Conservation (phyloP, 2,888 invertebrate species). For the Pyrgus malvae region DNA sequence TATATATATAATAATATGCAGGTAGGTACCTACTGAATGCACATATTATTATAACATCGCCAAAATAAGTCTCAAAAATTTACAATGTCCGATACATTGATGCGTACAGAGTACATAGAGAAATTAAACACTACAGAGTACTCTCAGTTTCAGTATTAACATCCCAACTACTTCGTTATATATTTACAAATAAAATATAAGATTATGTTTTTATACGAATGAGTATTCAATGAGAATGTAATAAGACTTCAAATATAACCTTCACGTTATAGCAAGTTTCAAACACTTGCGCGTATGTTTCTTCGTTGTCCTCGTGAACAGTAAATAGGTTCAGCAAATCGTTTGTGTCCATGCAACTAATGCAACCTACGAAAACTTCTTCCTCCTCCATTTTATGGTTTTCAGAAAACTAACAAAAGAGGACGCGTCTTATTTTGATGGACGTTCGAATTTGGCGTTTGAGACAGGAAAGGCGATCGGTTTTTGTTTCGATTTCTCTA, state of each 20-base stretch:
- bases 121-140: too few relatives aligned
- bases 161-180: too few relatives aligned
- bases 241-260: constrained; percentile 41
- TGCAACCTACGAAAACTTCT: constrained; percentile 73
- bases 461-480: neutral
- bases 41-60: too few relatives aligned
- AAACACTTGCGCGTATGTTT: constrained; percentile 71
- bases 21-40: too few relatives aligned
- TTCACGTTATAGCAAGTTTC: constrained; percentile 71
- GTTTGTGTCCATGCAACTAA: constrained; percentile 72
- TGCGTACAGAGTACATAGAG: too few relatives aligned
- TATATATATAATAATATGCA: too few relatives aligned
- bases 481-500: neutral
- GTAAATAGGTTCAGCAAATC: constrained; percentile 78
- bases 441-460: neutral
- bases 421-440: neutral
- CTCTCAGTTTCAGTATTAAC: too few relatives aligned
- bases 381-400: constrained; percentile 51
- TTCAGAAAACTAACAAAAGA: constrained; percentile 29
- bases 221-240: neutral
- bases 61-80: too few relatives aligned
- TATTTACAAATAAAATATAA: too few relatives aligned
- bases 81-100: too few relatives aligned
- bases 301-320: constrained; percentile 63
- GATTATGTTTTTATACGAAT: too few relatives aligned